phyloP scores from a whole-genome alignment of 2,797 vertebrate genomes.

The Enteromius paludinosus region DNA sequence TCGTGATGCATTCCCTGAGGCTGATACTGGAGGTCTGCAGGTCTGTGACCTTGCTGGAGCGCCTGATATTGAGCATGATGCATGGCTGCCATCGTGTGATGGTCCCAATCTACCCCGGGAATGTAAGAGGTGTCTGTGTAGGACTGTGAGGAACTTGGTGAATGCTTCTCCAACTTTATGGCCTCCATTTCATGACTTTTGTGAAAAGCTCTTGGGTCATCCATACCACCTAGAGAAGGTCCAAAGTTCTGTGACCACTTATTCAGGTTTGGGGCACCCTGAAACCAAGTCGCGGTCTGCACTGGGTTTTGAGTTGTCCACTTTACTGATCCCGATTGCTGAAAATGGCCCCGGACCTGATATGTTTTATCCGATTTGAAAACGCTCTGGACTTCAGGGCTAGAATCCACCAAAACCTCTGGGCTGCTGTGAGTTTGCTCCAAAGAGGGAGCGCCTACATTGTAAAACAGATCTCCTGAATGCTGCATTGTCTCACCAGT shows the following conservation, averaged over 20 bases:
- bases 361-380: constrained; percentile 85
- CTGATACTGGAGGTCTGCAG: constrained; percentile 80
- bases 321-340: constrained; percentile 83
- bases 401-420: constrained; percentile 56
- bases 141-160: constrained; percentile 66
- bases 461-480: constrained; percentile 87
- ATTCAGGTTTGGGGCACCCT: constrained; percentile 70
- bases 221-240: constrained; percentile 79
- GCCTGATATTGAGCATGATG: constrained; percentile 75
- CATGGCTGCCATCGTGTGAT: constrained; percentile 67
- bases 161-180: constrained; percentile 78
- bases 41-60: constrained; percentile 82
- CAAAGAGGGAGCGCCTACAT: constrained; percentile 73
- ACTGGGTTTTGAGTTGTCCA: constrained; percentile 83
- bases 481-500: constrained; percentile 85
- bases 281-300: constrained; percentile 82
- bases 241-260: constrained; percentile 83
- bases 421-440: constrained; percentile 72
- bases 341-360: constrained; percentile 80
- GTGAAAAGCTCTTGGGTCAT: constrained; percentile 69
- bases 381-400: constrained; percentile 66
- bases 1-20: constrained; percentile 70
- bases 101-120: constrained; percentile 79
- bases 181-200: constrained; percentile 73
- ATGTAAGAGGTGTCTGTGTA: constrained; percentile 74